These are phyloP conservation scores for Phyllostomus discolor DNA, from an alignment of 2,113 vertebrate genomes.

Conservation along the genomic window DNA sequence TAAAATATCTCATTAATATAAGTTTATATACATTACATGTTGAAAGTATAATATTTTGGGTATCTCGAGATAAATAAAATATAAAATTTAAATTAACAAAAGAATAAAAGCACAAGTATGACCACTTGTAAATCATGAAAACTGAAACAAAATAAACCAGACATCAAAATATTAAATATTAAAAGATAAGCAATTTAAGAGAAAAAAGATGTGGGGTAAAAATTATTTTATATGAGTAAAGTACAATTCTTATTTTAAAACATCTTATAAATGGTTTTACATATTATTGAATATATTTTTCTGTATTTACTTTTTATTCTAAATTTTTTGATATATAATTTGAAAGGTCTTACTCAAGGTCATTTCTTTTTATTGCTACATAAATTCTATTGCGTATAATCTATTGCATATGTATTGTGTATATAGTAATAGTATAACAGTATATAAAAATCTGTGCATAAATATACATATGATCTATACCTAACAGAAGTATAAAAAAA, in stretches of 20 bases:
- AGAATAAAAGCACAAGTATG: not conserved
- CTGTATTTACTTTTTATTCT: not conserved
- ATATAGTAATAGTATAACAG: too few relatives aligned
- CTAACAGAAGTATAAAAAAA: too few relatives aligned
- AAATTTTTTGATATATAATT: not conserved
- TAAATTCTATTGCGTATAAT: not conserved
- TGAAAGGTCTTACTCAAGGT: not conserved
- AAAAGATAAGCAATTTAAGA: not conserved
- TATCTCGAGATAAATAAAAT: too few relatives aligned
- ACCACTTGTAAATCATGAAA: not conserved
- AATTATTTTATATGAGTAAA: not conserved
- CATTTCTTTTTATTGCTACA: not conserved
- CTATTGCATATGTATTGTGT: too few relatives aligned
- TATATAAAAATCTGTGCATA: too few relatives aligned
- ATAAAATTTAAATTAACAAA: not conserved
- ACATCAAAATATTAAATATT: not conserved
- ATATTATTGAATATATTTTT: not conserved
- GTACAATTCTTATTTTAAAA: not conserved
- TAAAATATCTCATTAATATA: too few relatives aligned
- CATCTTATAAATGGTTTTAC: not conserved
- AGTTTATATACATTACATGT: too few relatives aligned
- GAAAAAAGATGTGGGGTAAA: not conserved
- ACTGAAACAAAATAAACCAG: not conserved
- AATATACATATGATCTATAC: too few relatives aligned
- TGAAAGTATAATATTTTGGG: too few relatives aligned